Evolutionary conservation across 2,888 invertebrate species (phyloP).

Genomic region (Priapulus caudatus): DNA sequence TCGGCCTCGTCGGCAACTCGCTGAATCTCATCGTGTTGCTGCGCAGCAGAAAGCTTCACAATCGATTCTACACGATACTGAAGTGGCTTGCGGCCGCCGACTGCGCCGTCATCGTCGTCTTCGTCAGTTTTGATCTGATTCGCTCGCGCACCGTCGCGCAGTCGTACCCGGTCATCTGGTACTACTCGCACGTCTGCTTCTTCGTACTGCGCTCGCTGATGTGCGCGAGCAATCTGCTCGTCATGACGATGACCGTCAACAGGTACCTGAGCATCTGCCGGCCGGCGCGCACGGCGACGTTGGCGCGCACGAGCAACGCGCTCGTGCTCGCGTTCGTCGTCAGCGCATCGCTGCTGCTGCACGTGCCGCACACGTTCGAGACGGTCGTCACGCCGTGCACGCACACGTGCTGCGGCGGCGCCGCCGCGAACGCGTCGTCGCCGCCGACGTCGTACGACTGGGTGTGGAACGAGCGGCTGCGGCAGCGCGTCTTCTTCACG

Average conservation of each 20-base stretch:
- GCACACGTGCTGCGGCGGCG: too few species aligned
- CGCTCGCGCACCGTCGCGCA: neutral
- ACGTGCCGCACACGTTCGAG: neutral
- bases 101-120: neutral
- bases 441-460: too few species aligned
- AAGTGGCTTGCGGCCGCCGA: neutral
- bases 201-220: neutral
- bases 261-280: neutral
- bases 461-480: neutral
- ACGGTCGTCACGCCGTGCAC: neutral
- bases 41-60: neutral
- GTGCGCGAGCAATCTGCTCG: neutral
- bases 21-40: neutral
- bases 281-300: neutral
- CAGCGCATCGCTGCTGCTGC: neutral
- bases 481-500: neutral
- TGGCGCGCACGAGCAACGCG: neutral
- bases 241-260: neutral
- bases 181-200: neutral
- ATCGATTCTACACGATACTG: neutral
- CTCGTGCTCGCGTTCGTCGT: neutral
- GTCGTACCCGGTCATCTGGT: neutral
- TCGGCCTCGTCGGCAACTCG: neutral
- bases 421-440: neutral
- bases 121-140: neutral